Evolutionary conservation across 2,113 vertebrate genomes (phyloP), one percentile per base, ranked within the genome.

Genomic region (Poeciliopsis prolifica): DNA sequence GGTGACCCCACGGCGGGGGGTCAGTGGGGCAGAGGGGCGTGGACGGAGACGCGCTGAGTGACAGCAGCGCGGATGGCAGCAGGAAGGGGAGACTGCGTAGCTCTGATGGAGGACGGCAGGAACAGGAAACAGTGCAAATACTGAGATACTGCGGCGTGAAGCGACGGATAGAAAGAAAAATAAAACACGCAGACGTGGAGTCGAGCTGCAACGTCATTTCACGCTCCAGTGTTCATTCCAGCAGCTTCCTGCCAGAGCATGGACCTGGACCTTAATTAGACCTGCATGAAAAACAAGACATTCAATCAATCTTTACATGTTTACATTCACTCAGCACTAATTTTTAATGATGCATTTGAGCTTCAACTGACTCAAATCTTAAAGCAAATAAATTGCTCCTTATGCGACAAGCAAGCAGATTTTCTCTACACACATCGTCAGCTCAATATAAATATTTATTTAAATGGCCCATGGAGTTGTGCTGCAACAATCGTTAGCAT

Each of bases 141-240:
- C 28, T 37, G 82, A 89, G 81, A 89, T 78, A 86, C 54, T 74
- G 68, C 37, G 35, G 60, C 65, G 67, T 72, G 62, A 68, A 74
- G 79, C 68, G 31, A 35, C 9, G 30, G 33, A 63, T 61, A 70
- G 79, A 85, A 19, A 37, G 31, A 64, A 48, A 54, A 54, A 31
- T 4, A 31, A 31, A 31, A 31, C 58, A 28, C 22, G 14, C 51
- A 44, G 31, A 67, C 14, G 65, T 51, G 42, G 58, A 78, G 79
- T 51, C 24, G 12, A 37, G 17, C 24, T 15, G 28, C 58, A 29
- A 48, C 42, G 61, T 76, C 75, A 88, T 79, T 93, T 94, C 82
- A 87, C 91, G 92, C 83, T 74, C 71, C 24, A 42, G 51, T 89
- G 92, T 19, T 17, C 80, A 91, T 92, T 94, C 87, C 83, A 71